Conservation (phyloP, 2,888 invertebrate genomes). For the Gortyna flavago region DNA sequence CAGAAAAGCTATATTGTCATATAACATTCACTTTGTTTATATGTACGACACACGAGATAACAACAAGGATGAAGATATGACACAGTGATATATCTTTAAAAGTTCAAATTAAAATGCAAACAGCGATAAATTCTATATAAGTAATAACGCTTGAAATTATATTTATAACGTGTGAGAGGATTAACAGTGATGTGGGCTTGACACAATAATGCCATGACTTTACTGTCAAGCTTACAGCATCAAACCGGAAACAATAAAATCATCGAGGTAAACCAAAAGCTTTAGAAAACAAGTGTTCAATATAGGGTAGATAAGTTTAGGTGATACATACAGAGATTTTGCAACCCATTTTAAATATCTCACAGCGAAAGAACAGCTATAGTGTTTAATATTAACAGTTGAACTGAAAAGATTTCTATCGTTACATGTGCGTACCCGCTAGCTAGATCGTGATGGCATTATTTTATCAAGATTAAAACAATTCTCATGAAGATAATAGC, state of each 20-base stretch:
- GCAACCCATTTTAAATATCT: slow-evolving; percentile 49
- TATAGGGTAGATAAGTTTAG: background rate
- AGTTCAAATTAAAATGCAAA: slow-evolving; percentile 76
- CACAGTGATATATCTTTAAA: slow-evolving; percentile 82
- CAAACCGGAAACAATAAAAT: slow-evolving; percentile 47
- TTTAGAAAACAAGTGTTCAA: background rate
- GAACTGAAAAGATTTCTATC: slow-evolving; percentile 59
- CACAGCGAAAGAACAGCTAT: slow-evolving; percentile 39
- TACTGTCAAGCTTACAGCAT: slow-evolving; percentile 45
- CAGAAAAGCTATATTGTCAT: slow-evolving; percentile 87
- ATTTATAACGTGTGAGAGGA: slow-evolving; percentile 74
- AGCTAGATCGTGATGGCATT: slow-evolving; percentile 78
- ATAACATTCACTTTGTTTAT: slow-evolving; percentile 83
- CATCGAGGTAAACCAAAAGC: slow-evolving; percentile 53
- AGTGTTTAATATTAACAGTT: slow-evolving; percentile 45
- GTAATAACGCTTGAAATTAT: slow-evolving; percentile 78
- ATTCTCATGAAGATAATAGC: slow-evolving; percentile 72
- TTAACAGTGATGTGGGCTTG: slow-evolving; percentile 82
- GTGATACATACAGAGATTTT: slow-evolving; percentile 15
- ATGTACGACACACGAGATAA: slow-evolving; percentile 85
- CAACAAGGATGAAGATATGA: slow-evolving; percentile 87
- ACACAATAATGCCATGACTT: slow-evolving; percentile 80
- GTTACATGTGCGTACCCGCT: slow-evolving; percentile 74
- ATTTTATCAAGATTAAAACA: slow-evolving; percentile 79
- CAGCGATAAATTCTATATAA: slow-evolving; percentile 81